Conservation (phyloP, 2,113 vertebrate genomes). For the Hemicordylus capensis region DNA sequence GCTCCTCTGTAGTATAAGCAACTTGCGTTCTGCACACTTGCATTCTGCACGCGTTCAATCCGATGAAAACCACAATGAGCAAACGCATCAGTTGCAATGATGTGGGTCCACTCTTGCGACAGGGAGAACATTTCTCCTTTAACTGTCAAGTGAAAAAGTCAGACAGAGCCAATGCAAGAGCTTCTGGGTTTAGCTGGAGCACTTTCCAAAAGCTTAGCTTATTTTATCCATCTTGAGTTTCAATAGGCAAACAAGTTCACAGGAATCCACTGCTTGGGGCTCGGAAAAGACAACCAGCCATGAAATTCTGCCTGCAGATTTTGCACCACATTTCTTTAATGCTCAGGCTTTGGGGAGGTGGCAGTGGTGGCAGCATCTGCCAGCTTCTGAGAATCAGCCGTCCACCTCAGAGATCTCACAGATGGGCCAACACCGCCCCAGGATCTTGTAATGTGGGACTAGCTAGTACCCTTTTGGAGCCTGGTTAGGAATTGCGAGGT, state of each 20-base stretch:
- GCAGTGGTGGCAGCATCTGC: no score
- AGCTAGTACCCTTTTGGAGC: no score
- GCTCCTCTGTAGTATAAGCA: neutral
- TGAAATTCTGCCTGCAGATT: conserved; percentile 49
- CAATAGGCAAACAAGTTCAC: neutral
- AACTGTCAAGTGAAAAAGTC: neutral
- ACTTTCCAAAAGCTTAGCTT: neutral
- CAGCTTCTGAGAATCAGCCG: no score
- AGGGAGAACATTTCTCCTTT: neutral
- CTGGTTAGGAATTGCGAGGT: no score
- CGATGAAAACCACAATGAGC: neutral
- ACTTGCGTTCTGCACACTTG: neutral
- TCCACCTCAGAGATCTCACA: no score
- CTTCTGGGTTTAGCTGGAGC: neutral
- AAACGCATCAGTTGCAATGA: neutral
- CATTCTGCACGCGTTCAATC: neutral
- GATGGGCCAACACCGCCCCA: no score
- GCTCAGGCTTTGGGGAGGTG: no score
- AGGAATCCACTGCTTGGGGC: neutral
- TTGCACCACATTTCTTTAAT: no score
- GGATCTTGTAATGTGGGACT: no score
- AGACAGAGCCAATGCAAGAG: neutral
- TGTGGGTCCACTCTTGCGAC: neutral
- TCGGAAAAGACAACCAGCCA: conserved; percentile 19
- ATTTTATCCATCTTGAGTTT: neutral